Evolutionary conservation across 2,888 invertebrate species (phyloP).

Genomic region (Acleris emargana): DNA sequence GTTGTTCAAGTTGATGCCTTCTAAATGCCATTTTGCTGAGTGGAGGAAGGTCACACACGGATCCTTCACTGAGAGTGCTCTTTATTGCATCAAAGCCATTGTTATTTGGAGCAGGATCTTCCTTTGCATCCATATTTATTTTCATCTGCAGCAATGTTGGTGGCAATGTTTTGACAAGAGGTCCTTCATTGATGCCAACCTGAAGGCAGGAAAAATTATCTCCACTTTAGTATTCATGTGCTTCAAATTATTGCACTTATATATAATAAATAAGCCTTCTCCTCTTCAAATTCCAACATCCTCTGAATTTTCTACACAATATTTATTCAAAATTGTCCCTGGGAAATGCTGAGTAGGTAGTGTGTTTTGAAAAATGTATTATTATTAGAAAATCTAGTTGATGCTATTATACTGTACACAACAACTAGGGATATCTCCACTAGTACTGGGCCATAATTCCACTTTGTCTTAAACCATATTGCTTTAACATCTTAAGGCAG

Average conservation of each 20-base stretch:
- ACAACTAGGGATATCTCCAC: not conserved
- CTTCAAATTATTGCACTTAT: conserved; percentile 70
- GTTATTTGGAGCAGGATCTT: conserved; percentile 60
- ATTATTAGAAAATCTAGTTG: conserved; percentile 21
- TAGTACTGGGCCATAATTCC: conserved; percentile 1
- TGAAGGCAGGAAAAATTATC: conserved; percentile 84
- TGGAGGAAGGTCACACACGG: conserved; percentile 64
- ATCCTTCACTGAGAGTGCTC: conserved; percentile 74
- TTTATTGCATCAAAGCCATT: conserved; percentile 55
- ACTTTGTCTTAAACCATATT: too few relatives aligned
- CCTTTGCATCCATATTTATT: conserved; percentile 62
- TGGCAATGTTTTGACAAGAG: conserved; percentile 78
- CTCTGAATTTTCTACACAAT: conserved; percentile 63
- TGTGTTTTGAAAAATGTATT: conserved; percentile 24
- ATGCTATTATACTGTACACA: conserved; percentile 25
- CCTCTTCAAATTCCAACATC: conserved; percentile 76
- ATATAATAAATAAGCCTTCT: conserved; percentile 72
- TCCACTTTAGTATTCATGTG: conserved; percentile 83
- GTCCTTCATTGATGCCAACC: conserved; percentile 83
- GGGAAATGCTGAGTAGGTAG: conserved; percentile 34
- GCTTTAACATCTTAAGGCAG: too few relatives aligned
- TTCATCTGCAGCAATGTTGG: conserved; percentile 74
- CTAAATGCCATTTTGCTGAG: conserved; percentile 57
- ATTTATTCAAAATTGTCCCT: conserved; percentile 42
- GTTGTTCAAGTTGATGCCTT: conserved; percentile 56